Evolutionary conservation across 30 jellyfish, hydroid and myxozoan species (phyloP), one percentile per base, ranked within the genome.

Genomic region (Nemopilema nomurai): DNA sequence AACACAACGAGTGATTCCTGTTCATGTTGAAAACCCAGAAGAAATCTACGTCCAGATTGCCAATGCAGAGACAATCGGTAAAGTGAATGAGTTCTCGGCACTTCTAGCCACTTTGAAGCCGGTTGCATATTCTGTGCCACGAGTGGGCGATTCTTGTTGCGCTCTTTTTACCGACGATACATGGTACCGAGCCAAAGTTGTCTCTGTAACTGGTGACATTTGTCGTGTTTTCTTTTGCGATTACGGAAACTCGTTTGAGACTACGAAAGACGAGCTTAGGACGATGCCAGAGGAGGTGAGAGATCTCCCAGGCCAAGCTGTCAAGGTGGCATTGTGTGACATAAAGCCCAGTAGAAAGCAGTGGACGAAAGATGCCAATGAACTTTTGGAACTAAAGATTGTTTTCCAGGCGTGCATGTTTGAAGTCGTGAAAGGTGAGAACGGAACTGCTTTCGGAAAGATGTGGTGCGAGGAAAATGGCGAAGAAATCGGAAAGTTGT

Each of bases 151-250:
- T 33, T 69, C 71, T 0, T 83, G 85, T 63, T 71, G 80, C 49
- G 91, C 91, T 32, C 64, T 69, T 28, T 83, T 71, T 32, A 24
- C 83, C 19, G 92, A 67, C 68, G 93, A 64, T 20, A 77, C 28
- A 25, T 91, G 79, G 88, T 91, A 75, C 83, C 85, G 97, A 66
- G 97, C 93, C 16, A 63, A 69, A 24, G 89, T 91, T 62, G 71
- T 69, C n/a, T 62, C 69, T 17, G 85, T 84, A 8, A 27, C 27
- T 21, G 69, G 30, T 16, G 22, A 68, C 16, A 28, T 25, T 18
- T 78, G 88, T 64, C 23, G 16, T 9, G 88, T 78, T 20, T 78
- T 49, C 49, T 78, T 78, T 52, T 78, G 27, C 31, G 88, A 78
- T 41, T 78, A 78, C 65, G 88, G 88, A 32, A 78, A 78, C 66